Percentiles rank a stretch among this genome's conserved stretches.
These are phyloP conservation scores for Danio choprae DNA, from an alignment of 2,797 vertebrate species.

Conservation along the genomic window DNA sequence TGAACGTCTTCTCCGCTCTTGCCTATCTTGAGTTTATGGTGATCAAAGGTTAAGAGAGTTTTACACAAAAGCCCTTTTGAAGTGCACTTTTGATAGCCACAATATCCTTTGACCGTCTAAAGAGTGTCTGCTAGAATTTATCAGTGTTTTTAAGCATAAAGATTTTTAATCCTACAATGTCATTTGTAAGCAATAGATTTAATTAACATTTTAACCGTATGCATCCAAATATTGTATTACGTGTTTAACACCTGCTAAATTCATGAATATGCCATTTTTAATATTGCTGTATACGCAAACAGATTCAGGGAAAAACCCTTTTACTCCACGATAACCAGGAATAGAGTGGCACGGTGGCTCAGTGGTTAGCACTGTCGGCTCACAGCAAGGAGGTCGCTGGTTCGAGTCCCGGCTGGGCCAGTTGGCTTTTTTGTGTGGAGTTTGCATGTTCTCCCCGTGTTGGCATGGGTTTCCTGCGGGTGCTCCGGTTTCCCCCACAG, in stretches of 20 bases:
- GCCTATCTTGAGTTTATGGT: constrained; percentile 1
- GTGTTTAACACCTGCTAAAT: neutral
- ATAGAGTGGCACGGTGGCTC: too few species aligned
- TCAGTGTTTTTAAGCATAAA: neutral
- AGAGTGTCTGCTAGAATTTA: neutral
- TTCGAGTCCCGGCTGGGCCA: too few species aligned
- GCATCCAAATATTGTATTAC: neutral
- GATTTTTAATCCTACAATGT: neutral
- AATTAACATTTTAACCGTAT: neutral
- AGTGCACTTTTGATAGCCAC: constrained; percentile 7
- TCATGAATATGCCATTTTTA: too few species aligned
- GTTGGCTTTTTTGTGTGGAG: too few species aligned
- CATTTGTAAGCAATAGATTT: neutral
- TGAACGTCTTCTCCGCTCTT: neutral
- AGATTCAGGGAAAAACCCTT: too few species aligned
- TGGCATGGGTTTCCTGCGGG: too few species aligned
- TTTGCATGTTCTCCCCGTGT: too few species aligned
- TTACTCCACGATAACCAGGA: too few species aligned
- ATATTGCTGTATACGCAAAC: too few species aligned
- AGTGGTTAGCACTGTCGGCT: too few species aligned
- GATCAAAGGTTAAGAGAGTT: constrained; percentile 17
- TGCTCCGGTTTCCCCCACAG: too few species aligned
- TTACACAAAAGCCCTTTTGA: neutral
- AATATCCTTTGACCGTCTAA: constrained; percentile 6
- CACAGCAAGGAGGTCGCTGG: too few species aligned